Percentiles rank a stretch among this genome's conserved stretches.
These are phyloP conservation scores for Nanorana parkeri DNA, from an alignment of 2,113 vertebrate species.

Conservation along the genomic window DNA sequence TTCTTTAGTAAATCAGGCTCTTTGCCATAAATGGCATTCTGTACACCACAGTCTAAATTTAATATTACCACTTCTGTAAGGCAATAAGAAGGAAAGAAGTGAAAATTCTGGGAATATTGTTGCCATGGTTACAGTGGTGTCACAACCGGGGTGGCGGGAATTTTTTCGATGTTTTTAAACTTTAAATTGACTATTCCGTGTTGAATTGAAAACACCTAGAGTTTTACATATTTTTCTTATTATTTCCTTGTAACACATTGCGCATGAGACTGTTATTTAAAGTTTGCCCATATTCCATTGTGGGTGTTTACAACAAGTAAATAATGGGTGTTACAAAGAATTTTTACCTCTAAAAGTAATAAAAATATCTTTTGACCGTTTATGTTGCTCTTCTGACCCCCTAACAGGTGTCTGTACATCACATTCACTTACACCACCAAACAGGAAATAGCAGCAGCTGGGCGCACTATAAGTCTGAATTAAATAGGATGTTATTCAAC, in stretches of 20 bases:
- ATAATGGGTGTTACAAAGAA: conserved; percentile 5
- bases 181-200: too few relatives aligned
- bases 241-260: background rate
- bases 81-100: too few relatives aligned
- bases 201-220: too few relatives aligned
- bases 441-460: conserved; percentile 44
- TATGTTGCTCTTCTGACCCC: conserved; percentile 29
- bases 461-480: conserved; percentile 12
- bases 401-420: conserved; percentile 42
- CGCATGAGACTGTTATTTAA: conserved; percentile 1
- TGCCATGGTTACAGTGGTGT: too few relatives aligned
- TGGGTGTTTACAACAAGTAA: too few relatives aligned
- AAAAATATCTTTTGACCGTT: conserved; percentile 53
- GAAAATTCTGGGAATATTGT: too few relatives aligned
- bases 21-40: too few relatives aligned
- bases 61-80: too few relatives aligned
- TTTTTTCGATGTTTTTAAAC: too few relatives aligned
- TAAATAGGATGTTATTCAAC: conserved; percentile 24
- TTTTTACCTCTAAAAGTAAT: conserved; percentile 29
- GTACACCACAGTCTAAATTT: too few relatives aligned
- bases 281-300: background rate
- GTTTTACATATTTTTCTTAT: background rate
- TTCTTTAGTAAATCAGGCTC: too few relatives aligned
- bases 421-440: conserved; percentile 33
- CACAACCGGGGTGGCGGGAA: too few relatives aligned